Evolutionary conservation across 2,888 invertebrate genomes (phyloP).

Genomic region (Mesopsocus fuscifrons): DNA sequence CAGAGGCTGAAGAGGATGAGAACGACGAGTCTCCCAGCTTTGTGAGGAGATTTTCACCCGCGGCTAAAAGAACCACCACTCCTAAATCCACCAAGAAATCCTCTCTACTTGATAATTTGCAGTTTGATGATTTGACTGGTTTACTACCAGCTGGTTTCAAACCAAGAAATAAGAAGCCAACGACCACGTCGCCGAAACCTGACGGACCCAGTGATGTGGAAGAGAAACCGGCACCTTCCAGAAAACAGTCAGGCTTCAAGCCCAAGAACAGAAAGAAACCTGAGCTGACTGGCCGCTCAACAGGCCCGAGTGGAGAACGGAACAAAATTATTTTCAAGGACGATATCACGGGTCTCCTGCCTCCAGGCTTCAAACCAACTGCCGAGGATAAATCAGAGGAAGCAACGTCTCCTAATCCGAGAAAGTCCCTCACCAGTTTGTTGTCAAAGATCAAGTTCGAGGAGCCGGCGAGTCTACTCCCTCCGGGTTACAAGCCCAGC

Average conservation of each 20-base stretch:
- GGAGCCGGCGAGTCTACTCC: constrained; percentile 11
- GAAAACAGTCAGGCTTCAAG: constrained; percentile 23
- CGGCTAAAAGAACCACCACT: constrained; percentile 17
- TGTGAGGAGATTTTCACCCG: constrained; percentile 15
- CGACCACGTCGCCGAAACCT: background rate
- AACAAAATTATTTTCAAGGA: constrained; percentile 24
- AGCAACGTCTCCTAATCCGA: constrained; percentile 17
- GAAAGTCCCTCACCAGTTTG: constrained; percentile 15
- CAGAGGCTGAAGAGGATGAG: constrained; percentile 11
- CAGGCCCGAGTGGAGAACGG: background rate
- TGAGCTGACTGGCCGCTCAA: background rate
- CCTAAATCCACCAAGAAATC: constrained; percentile 17
- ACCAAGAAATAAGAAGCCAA: constrained; percentile 10
- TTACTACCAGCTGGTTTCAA: constrained; percentile 28
- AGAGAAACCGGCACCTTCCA: constrained; percentile 8
- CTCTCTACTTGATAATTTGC: constrained; percentile 19
- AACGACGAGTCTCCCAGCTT: constrained; percentile 12
- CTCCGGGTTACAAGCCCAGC: constrained; percentile 19
- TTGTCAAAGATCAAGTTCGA: constrained; percentile 7
- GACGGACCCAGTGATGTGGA: constrained; percentile 24
- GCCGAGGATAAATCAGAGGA: constrained; percentile 16
- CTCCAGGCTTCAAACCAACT: constrained; percentile 34
- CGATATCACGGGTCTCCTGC: constrained; percentile 38
- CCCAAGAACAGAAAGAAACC: background rate
- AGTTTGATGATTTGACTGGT: constrained; percentile 20